Base-by-base conservation (phyloP, 1,140 invertebrate species). In the Plutomurus gul region DNA sequence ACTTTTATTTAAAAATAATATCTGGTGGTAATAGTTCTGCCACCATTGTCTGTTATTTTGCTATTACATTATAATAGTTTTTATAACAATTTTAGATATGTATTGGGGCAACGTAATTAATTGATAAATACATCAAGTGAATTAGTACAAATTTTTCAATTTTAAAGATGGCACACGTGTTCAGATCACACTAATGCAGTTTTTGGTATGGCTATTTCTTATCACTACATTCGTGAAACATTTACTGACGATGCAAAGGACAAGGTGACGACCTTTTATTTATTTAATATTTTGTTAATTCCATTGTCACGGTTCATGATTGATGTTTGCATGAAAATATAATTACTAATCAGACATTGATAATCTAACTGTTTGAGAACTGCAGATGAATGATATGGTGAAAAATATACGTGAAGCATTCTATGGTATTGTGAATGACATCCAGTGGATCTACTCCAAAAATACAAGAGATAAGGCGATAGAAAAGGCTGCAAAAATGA, bases 171-270 rank as follows among this genome's bases (percentile, higher is more conserved):
- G 77, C 33, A 81, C 49, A 36, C 36, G 8, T 83, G 82, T 39
- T 20, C 78, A 5, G 71, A 77, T 8, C 20, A 70, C 20, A 70
- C 79, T 10, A 83, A 83, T 49, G 18, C 22, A 2, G 25, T 56
- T 33, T 71, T 83, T 18, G 82, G 82, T 7, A 76, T 75, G 77
- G 78, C 80, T 11, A 60, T 83, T 33, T 77, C 79, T 18, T 75
- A 75, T 40, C 11, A 36, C 13, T 80, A 80, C 47, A 40, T 78
- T 11, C 40, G 77, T 33, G 43, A 77, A 33, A 33, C 76, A 30
- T 82, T 82, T 39, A 27, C 25, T 11, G 27, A 60, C 5, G 37
- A 79, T n/a, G 25, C 30, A 10, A 72, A 76, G 22, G 72, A 77
- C 27, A 65, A 65, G 56, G 56, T 65, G 18, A 7, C 36, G 3